These are phyloP conservation scores for Melanotaenia parkinsoni DNA, from an alignment of 2,797 vertebrate genomes.

Conservation along the genomic window DNA sequence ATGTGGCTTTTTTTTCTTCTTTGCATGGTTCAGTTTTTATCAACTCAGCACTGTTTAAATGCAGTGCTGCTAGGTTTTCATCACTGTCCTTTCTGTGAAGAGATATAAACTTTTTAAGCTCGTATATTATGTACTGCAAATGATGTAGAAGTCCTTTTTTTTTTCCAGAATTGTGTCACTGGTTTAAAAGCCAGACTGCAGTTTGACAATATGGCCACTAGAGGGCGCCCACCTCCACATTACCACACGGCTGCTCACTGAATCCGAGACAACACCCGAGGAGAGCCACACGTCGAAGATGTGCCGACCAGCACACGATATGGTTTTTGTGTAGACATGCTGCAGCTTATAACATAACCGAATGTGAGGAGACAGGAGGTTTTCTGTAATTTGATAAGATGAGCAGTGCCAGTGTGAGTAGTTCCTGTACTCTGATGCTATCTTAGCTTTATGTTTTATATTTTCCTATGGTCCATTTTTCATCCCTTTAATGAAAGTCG, in stretches of 20 bases:
- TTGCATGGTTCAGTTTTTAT: too few species aligned
- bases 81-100: too few species aligned
- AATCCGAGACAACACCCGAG: constrained; percentile 59
- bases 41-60: too few species aligned
- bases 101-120: too few species aligned
- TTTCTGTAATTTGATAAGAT: constrained; percentile 52
- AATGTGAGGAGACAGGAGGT: constrained; percentile 14
- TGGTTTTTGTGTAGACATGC: neutral
- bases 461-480: neutral
- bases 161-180: neutral
- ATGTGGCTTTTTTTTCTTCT: too few species aligned
- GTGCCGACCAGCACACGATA: neutral
- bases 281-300: constrained; percentile 1
- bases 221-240: constrained; percentile 18
- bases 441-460: neutral
- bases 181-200: constrained; percentile 1
- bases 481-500: neutral
- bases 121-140: too few species aligned
- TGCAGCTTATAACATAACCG: constrained; percentile 12
- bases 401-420: constrained; percentile 71
- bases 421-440: neutral
- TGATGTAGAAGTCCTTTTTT: too few species aligned
- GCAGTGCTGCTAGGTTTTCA: too few species aligned
- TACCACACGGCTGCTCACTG: neutral
- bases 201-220: constrained; percentile 20